Conservation (phyloP, 2,888 invertebrate species). For the Melieria picta region DNA sequence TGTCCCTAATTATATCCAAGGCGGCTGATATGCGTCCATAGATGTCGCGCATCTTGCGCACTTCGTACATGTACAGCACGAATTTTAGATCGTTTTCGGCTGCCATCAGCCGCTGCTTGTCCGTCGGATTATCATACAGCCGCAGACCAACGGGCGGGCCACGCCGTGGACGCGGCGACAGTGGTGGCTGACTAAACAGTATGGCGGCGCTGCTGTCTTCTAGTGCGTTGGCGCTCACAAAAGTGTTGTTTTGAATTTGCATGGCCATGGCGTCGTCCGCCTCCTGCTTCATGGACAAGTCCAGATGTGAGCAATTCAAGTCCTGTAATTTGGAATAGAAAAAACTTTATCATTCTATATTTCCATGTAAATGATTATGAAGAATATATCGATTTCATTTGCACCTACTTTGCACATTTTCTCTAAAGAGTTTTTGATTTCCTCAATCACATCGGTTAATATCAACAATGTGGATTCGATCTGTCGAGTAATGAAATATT, state of each 20-base stretch:
- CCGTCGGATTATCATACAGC: constrained; percentile 51
- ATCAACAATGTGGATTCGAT: constrained; percentile 72
- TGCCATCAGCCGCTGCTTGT: constrained; percentile 50
- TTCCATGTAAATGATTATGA: neutral
- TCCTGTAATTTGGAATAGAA: constrained; percentile 46
- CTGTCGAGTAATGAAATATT: constrained; percentile 59
- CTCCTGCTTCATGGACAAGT: constrained; percentile 52
- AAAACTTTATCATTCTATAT: neutral
- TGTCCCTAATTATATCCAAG: constrained; percentile 59
- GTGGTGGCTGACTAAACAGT: constrained; percentile 46
- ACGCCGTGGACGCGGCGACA: constrained; percentile 52
- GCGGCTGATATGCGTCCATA: constrained; percentile 60
- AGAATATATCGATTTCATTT: neutral
- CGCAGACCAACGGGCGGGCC: constrained; percentile 53
- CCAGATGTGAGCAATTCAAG: constrained; percentile 59
- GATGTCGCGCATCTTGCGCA: constrained; percentile 64
- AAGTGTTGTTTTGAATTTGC: constrained; percentile 50
- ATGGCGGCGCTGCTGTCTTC: constrained; percentile 40
- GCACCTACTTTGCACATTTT: constrained; percentile 69
- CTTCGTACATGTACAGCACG: constrained; percentile 62
- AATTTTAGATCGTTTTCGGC: constrained; percentile 62
- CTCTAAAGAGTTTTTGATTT: constrained; percentile 72
- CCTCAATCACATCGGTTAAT: constrained; percentile 70
- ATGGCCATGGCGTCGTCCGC: constrained; percentile 51
- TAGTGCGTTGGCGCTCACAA: constrained; percentile 43